These are phyloP conservation scores for Aphidoletes aphidimyza DNA, from an alignment of 2,888 invertebrate species.

Conservation along the genomic window DNA sequence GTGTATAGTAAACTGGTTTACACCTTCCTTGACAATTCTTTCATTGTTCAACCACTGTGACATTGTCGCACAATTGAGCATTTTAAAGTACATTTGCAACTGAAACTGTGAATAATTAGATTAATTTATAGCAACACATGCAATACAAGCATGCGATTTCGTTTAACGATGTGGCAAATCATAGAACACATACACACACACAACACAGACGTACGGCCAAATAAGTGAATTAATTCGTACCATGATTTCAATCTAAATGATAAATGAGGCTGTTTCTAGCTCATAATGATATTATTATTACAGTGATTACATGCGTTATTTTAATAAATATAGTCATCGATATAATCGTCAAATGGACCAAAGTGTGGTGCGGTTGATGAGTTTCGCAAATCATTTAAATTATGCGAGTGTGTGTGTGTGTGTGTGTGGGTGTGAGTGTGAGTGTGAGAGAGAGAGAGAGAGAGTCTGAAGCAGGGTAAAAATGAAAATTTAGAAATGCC, in stretches of 20 bases:
- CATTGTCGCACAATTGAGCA: not conserved
- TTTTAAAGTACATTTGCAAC: not conserved
- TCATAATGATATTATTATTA: slow-evolving; percentile 46
- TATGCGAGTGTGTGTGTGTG: no score
- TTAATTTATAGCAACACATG: slow-evolving; percentile 18
- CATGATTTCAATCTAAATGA: slow-evolving; percentile 47
- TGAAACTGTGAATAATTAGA: slow-evolving; percentile 33
- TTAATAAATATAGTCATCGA: slow-evolving; percentile 51
- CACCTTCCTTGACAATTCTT: no score
- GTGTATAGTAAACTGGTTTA: no score
- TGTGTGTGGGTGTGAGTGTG: not conserved
- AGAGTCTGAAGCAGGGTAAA: no score
- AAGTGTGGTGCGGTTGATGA: not conserved
- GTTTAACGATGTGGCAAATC: not conserved
- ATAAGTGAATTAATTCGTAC: slow-evolving; percentile 51
- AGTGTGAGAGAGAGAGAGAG: no score
- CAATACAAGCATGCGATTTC: not conserved
- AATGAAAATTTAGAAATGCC: no score
- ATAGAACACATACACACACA: not conserved
- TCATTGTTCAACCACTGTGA: no score
- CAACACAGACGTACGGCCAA: not conserved
- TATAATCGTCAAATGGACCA: slow-evolving; percentile 16
- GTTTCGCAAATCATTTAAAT: not conserved
- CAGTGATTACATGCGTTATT: slow-evolving; percentile 35
- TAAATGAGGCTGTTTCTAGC: slow-evolving; percentile 28